Conservation (phyloP, 2,113 vertebrate genomes). For the Chrysochloris asiatica region DNA sequence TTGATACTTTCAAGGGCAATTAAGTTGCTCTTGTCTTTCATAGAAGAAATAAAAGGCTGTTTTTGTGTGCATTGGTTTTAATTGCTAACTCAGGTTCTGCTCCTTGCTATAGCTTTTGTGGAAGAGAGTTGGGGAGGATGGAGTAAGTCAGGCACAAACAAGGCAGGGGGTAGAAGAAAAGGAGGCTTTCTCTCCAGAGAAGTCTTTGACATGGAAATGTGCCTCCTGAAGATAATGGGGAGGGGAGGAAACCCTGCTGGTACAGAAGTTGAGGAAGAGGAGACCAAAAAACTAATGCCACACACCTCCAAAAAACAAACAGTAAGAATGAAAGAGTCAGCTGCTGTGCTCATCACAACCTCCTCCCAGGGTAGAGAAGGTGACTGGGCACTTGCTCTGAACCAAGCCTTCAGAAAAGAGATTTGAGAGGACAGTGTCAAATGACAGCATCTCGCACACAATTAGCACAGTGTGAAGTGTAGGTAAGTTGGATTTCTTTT, state of each 20-base stretch:
- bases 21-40: slow-evolving; percentile 45
- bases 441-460: slow-evolving; percentile 70
- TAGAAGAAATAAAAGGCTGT: not conserved
- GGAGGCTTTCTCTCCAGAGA: slow-evolving; percentile 48
- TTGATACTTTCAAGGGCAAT: slow-evolving; percentile 62
- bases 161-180: not conserved
- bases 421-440: slow-evolving; percentile 63
- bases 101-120: not conserved
- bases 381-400: slow-evolving; percentile 43
- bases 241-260: not conserved
- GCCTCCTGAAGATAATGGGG: slow-evolving; percentile 17
- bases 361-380: slow-evolving; percentile 59
- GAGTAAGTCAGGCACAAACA: slow-evolving; percentile 43
- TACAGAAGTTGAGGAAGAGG: slow-evolving; percentile 19
- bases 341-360: slow-evolving; percentile 59
- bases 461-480: slow-evolving; percentile 68
- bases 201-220: slow-evolving; percentile 72
- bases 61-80: slow-evolving; percentile 27
- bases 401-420: slow-evolving; percentile 61
- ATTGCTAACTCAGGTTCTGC: slow-evolving; percentile 46
- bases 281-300: slow-evolving; percentile 55
- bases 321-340: slow-evolving; percentile 53
- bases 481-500: slow-evolving; percentile 72
- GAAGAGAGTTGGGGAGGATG: slow-evolving; percentile 40
- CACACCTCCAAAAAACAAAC: slow-evolving; percentile 55